Conservation (phyloP, 2,797 vertebrate species). For the Arctocebus calabarensis region DNA sequence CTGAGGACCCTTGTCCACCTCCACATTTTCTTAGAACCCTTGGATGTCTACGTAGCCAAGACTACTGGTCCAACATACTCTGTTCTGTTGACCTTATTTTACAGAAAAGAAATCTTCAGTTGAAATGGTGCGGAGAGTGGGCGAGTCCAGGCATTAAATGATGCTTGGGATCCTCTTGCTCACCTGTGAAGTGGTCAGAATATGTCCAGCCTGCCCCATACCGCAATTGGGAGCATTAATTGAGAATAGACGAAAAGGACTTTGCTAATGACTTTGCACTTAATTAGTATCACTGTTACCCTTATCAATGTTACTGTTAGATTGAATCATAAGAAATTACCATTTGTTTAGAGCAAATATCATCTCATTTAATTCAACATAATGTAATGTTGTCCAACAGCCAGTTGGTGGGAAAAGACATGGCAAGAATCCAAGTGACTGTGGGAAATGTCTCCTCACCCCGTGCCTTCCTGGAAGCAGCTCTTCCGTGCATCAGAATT, state of each 20-base stretch:
- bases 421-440: background rate
- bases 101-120: background rate
- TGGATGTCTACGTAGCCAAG: background rate
- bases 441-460: background rate
- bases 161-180: background rate
- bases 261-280: constrained; percentile 7
- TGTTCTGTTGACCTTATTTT: background rate
- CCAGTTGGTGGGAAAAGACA: background rate
- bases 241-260: background rate
- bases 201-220: background rate
- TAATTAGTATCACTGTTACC: constrained; percentile 14
- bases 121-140: rapidly evolving
- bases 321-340: background rate
- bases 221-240: background rate
- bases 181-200: background rate
- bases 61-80: background rate
- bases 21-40: background rate
- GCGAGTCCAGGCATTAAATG: rapidly evolving
- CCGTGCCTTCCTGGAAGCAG: background rate
- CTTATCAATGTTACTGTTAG: background rate
- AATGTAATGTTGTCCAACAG: background rate
- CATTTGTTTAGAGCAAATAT: constrained; percentile 18
- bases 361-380: background rate
- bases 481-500: no score
- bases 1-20: background rate